A percentile compares a stretch with the other conserved stretches of the same genome.
phyloP scores from a whole-genome alignment of 2,113 vertebrate species.

The Xiphophorus couchianus region DNA sequence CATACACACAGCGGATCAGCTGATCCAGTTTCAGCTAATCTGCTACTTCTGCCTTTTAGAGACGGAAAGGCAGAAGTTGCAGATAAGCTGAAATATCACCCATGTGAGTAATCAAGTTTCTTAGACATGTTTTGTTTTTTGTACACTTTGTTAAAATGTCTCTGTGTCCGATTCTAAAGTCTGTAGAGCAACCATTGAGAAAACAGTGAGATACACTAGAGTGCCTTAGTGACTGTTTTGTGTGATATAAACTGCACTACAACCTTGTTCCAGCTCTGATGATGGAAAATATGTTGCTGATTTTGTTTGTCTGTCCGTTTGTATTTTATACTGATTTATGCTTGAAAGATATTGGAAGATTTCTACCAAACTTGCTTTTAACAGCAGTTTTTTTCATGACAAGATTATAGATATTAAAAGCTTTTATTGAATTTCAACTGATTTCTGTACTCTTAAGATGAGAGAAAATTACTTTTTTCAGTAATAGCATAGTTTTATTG shows the following conservation, averaged over 20 bases:
- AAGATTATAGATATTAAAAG: neutral
- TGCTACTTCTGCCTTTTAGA: neutral
- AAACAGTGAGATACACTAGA: slow-evolving; percentile 18
- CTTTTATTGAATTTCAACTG: neutral
- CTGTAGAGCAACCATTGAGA: slow-evolving; percentile 33
- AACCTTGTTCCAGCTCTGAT: slow-evolving; percentile 11
- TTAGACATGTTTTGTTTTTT: neutral
- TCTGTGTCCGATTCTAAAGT: slow-evolving; percentile 11
- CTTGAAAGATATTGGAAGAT: neutral
- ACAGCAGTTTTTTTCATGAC: no score
- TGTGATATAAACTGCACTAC: slow-evolving; percentile 3
- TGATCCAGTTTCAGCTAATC: neutral
- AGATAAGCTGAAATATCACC: neutral
- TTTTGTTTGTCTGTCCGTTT: no score
- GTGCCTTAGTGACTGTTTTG: slow-evolving; percentile 32
- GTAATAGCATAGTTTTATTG: neutral
- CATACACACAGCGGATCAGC: no score
- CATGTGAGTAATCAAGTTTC: slow-evolving; percentile 14
- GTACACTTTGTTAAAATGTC: neutral
- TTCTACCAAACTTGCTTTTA: neutral
- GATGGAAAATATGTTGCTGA: neutral
- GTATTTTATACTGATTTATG: neutral
- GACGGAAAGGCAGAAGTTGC: neutral
- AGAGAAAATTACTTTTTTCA: neutral
- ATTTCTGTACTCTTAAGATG: neutral